Percentiles rank a stretch among this genome's conserved stretches.
Conservation (phyloP, 2,797 vertebrate genomes). For the Lithobates sylvaticus region DNA sequence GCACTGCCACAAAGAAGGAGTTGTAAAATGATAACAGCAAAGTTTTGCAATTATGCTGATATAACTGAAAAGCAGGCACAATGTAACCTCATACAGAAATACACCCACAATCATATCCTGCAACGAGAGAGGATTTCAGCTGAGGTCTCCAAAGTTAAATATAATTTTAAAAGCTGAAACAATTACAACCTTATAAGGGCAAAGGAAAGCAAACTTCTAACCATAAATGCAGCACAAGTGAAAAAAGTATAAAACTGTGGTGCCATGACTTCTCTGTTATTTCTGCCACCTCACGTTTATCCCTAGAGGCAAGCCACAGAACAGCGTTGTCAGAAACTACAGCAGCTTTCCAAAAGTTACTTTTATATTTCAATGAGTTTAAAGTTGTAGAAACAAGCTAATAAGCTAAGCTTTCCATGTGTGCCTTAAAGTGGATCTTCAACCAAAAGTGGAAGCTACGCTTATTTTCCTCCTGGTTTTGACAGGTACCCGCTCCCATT, state of each 20-base stretch:
- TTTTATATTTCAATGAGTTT: too few species aligned
- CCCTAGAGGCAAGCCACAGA: background rate
- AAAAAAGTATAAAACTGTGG: slow-evolving; percentile 27
- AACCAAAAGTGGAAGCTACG: too few species aligned
- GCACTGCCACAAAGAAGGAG: slow-evolving; percentile 32
- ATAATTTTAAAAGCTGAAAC: slow-evolving; percentile 37
- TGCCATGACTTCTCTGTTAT: slow-evolving; percentile 1
- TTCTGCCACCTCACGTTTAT: slow-evolving; percentile 2
- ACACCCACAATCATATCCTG: slow-evolving; percentile 47
- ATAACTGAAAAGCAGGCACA: slow-evolving; percentile 46
- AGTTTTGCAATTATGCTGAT: slow-evolving; percentile 51
- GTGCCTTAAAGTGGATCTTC: too few species aligned
- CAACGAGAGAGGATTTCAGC: slow-evolving; percentile 12
- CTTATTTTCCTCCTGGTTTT: too few species aligned
- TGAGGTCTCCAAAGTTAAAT: slow-evolving; percentile 46
- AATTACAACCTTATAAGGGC: slow-evolving; percentile 52
- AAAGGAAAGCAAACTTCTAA: slow-evolving; percentile 12
- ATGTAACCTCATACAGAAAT: slow-evolving; percentile 36
- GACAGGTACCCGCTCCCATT: too few species aligned
- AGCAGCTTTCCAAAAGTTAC: too few species aligned
- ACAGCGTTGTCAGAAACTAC: too few species aligned
- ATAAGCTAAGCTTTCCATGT: too few species aligned
- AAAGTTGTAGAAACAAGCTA: too few species aligned
- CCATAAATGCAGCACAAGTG: slow-evolving; percentile 18
- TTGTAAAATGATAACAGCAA: slow-evolving; percentile 54